phyloP scores from a whole-genome alignment of 2,888 invertebrate species.

The Encarsia formosa region DNA sequence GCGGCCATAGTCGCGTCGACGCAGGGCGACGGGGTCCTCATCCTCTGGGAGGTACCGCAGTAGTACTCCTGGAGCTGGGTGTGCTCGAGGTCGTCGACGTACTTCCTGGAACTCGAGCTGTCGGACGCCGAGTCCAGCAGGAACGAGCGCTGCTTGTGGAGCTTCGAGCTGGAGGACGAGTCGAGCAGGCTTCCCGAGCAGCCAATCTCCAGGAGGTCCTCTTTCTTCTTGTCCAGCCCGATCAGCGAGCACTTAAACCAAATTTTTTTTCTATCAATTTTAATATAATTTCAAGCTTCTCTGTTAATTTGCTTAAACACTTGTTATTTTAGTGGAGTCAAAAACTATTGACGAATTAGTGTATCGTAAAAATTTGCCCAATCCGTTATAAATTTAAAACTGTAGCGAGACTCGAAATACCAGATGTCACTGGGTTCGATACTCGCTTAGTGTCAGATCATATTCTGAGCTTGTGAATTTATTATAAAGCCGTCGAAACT shows the following conservation, averaged over 20 bases:
- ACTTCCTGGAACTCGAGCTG: constrained; percentile 33
- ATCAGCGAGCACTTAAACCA: constrained; percentile 26
- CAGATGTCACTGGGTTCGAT: too few relatives aligned
- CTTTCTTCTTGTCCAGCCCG: constrained; percentile 64
- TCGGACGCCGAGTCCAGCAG: constrained; percentile 13
- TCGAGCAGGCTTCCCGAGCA: constrained; percentile 55
- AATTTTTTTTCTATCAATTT: too few relatives aligned
- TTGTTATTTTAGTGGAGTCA: too few relatives aligned
- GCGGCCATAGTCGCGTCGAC: constrained; percentile 44
- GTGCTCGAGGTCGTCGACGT: constrained; percentile 53
- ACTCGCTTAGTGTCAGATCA: too few relatives aligned
- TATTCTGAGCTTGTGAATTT: too few relatives aligned
- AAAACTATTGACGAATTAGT: too few relatives aligned
- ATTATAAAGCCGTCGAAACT: too few relatives aligned
- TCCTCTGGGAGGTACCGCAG: constrained; percentile 27
- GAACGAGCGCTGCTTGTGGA: constrained; percentile 31
- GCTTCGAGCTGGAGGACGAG: constrained; percentile 14
- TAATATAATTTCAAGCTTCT: too few relatives aligned
- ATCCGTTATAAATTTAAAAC: too few relatives aligned
- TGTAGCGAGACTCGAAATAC: too few relatives aligned
- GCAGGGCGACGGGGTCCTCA: constrained; percentile 45
- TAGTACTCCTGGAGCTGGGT: constrained; percentile 46
- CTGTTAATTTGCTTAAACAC: too few relatives aligned
- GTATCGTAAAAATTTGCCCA: too few relatives aligned
- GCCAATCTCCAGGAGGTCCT: constrained; percentile 70